Conservation (phyloP, 2,113 vertebrate species). For the Apteryx mantelli region DNA sequence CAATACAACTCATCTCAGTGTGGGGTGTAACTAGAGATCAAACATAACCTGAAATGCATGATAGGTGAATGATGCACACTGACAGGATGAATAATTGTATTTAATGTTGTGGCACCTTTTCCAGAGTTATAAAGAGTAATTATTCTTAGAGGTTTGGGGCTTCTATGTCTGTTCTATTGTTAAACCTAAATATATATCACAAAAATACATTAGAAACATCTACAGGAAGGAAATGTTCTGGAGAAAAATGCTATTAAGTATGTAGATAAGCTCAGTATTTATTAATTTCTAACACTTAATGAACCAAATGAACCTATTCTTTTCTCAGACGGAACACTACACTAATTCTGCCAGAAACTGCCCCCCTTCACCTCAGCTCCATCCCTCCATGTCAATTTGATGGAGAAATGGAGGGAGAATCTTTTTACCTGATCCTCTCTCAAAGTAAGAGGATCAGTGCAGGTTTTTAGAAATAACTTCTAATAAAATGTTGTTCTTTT, state of each 20-base stretch:
- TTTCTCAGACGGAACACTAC: constrained; percentile 16
- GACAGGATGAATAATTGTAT: not conserved
- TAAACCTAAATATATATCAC: not conserved
- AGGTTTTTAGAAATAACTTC: not conserved
- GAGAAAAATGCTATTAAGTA: constrained; percentile 4
- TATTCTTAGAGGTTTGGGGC: not conserved
- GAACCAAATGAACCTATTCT: not conserved
- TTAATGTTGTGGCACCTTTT: not conserved
- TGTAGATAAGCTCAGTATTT: not conserved
- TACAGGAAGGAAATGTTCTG: not conserved
- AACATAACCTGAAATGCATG: not conserved
- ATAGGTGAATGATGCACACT: not conserved
- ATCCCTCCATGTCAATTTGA: not conserved
- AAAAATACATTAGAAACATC: not conserved
- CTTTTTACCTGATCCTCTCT: not conserved
- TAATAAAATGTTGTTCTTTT: not conserved
- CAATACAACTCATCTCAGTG: not conserved
- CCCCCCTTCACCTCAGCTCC: not conserved
- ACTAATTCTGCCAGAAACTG: not conserved
- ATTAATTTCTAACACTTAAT: constrained; percentile 44
- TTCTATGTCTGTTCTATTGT: not conserved
- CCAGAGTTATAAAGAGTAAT: not conserved
- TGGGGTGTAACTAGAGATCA: not conserved
- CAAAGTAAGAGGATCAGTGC: not conserved
- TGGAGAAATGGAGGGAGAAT: not conserved